These are phyloP conservation scores for Osedax fenrisi DNA, from an alignment of 2,888 invertebrate species.

Conservation along the genomic window DNA sequence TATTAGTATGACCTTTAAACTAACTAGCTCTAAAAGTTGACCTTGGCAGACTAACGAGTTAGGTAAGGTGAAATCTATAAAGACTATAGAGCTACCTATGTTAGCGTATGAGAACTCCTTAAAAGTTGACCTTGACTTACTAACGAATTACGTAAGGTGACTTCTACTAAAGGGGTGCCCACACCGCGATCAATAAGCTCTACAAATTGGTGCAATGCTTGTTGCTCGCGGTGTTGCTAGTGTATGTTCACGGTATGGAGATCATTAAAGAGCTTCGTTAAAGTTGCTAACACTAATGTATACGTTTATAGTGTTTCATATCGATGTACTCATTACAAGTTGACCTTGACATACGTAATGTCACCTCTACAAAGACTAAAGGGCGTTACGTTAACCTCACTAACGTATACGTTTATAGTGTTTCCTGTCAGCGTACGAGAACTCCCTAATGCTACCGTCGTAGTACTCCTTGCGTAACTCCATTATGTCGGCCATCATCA, in stretches of 20 bases:
- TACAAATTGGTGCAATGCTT: too few species aligned
- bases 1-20: too few species aligned
- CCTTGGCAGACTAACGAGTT: too few species aligned
- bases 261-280: too few species aligned
- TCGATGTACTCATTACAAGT: constrained; percentile 34
- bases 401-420: constrained; percentile 44
- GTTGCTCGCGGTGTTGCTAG: too few species aligned
- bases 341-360: not conserved
- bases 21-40: too few species aligned
- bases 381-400: too few species aligned
- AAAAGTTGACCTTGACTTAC: not conserved
- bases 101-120: too few species aligned
- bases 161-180: not conserved
- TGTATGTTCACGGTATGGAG: too few species aligned
- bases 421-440: constrained; percentile 40
- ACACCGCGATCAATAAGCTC: too few species aligned
- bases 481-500: constrained; percentile 46
- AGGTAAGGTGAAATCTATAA: too few species aligned
- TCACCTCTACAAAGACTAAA: not conserved
- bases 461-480: constrained; percentile 43
- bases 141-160: not conserved
- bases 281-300: constrained; percentile 42
- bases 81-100: too few species aligned
- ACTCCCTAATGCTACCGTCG: constrained; percentile 43
- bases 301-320: constrained; percentile 41